Conservation (phyloP, 2,113 vertebrate genomes). For the Ophiodon elongatus region DNA sequence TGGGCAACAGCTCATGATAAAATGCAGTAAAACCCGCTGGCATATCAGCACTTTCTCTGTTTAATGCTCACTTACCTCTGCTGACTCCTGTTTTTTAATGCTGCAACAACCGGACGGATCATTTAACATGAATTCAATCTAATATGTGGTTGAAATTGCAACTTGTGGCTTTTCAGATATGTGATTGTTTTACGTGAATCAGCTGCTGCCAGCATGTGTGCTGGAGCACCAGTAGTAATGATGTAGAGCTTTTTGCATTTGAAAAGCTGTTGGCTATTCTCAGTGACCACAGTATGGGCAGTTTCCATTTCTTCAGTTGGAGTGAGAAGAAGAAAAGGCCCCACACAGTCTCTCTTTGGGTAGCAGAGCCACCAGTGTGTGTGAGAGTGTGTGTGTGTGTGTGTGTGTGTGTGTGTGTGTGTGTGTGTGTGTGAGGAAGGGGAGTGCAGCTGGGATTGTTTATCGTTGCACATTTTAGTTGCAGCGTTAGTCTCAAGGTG, state of each 20-base stretch:
- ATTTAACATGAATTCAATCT: constrained; percentile 29
- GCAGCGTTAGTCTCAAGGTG: constrained; percentile 38
- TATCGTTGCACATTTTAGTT: constrained; percentile 23
- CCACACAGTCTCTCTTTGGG: constrained; percentile 50
- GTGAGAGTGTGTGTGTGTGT: constrained; percentile 17
- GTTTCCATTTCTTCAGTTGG: constrained; percentile 42
- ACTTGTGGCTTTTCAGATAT: constrained; percentile 25
- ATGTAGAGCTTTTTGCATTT: constrained; percentile 39
- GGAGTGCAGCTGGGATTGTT: constrained; percentile 60
- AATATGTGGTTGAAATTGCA: constrained; percentile 26
- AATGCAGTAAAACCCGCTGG: constrained; percentile 30
- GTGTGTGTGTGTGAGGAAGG: constrained; percentile 9
- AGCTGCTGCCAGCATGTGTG: constrained; percentile 30
- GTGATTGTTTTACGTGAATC: constrained; percentile 26
- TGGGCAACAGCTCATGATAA: constrained; percentile 37
- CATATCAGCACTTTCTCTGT: constrained; percentile 12
- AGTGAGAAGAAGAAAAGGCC: constrained; percentile 41
- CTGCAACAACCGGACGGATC: background rate
- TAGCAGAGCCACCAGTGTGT: constrained; percentile 22
- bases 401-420: constrained; percentile 15
- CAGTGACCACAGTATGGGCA: constrained; percentile 51
- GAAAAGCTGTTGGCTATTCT: constrained; percentile 49
- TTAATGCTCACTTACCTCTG: constrained; percentile 12
- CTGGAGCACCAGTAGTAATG: constrained; percentile 11
- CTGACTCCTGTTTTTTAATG: constrained; percentile 6